These are phyloP conservation scores for Drymodes brunneopygia DNA, from an alignment of 2,113 vertebrate species.

Conservation along the genomic window DNA sequence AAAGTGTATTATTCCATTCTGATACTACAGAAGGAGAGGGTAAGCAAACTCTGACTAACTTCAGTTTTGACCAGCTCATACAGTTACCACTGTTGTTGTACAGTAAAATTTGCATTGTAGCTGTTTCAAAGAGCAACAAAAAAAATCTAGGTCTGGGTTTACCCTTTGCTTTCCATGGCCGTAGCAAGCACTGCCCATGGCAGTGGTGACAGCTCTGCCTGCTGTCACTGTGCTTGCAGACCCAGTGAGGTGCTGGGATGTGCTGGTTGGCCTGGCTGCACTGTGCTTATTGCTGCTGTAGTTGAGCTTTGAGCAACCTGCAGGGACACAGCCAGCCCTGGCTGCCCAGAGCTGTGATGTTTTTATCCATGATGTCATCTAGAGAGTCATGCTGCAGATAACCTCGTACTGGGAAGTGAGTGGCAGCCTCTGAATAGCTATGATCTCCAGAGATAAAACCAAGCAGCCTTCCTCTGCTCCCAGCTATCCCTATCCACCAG, in stretches of 20 bases:
- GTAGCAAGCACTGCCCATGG: rapidly evolving
- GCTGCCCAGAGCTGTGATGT: not conserved
- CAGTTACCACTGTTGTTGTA: not conserved
- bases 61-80: not conserved
- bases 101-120: not conserved
- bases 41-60: not conserved
- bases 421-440: not conserved
- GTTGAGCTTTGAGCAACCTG: not conserved
- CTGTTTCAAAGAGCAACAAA: not conserved
- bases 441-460: not conserved
- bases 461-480: not conserved
- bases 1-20: not conserved
- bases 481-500: not conserved
- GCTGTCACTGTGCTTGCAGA: not conserved
- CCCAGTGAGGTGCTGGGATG: rapidly evolving
- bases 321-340: rapidly evolving
- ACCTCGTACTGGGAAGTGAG: no score
- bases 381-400: not conserved
- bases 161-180: not conserved
- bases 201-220: not conserved
- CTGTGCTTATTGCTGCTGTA: not conserved
- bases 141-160: not conserved
- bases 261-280: rapidly evolving
- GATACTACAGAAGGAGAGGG: not conserved
- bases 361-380: not conserved